Evolutionary conservation across 2,797 vertebrate genomes (phyloP), one percentile per base, ranked within the genome.

Genomic region (Gymnothorax reevesii): DNA sequence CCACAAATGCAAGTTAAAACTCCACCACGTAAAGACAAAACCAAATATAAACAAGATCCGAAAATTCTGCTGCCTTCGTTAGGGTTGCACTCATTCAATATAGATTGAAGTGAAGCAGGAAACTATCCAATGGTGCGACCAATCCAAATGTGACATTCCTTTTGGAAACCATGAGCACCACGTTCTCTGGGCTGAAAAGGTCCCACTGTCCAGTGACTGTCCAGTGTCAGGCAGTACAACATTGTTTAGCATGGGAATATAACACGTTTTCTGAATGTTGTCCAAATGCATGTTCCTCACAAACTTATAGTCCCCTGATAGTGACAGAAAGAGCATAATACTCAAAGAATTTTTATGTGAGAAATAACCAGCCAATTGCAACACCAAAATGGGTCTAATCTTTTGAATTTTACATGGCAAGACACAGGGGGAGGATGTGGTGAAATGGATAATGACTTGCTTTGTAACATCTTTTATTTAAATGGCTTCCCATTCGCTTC

Each of bases 401-500:
- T 54, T 80, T 80, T 22, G 77, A 80, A 54, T 80, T 80, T 80
- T 55, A 80, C 77, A 54, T 20, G 20, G 77, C 77, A 80, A 55
- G 49, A 80, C 77, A 80, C 49, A 80, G 77, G 55, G 77, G 77
- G 77, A 80, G 77, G 77, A 52, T 80, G 17, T 54, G 52, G 49
- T 80, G 77, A 80, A 80, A 52, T 80, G 77, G 20, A 80, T 80
- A 80, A 80, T 80, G 49, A 52, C 49, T 20, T 0, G 77, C 77
- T 80, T 80, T 80, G 52, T 80, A 7, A 9, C 77, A 55, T 80
- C 77, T 80, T 80, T 80, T 80, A 80, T 80, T 80, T 80, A 80
- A 80, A 80, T 80, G 77, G 52, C 77, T 80, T 80, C 77, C 49
- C 49, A 9, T 20, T 55, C 52, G 77, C 77, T 80, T 80, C 77